Percentiles rank a stretch among this genome's conserved stretches.
phyloP scores from a whole-genome alignment of 2,113 vertebrate genomes.

The Paraplagusia blochii region DNA sequence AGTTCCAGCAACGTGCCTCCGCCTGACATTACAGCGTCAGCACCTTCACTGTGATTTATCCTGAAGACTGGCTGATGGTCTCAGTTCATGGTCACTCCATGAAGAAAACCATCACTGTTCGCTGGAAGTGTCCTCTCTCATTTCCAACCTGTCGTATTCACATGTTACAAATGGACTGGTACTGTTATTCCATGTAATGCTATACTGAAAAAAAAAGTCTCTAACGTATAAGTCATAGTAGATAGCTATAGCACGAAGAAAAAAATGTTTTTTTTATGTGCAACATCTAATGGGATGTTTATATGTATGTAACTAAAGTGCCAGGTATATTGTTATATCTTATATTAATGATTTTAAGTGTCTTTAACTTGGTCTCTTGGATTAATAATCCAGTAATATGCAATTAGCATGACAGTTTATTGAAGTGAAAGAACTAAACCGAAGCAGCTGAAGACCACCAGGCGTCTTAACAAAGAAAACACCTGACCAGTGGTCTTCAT shows the following conservation, averaged over 20 bases:
- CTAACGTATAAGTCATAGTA: neutral
- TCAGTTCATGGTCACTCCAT: neutral
- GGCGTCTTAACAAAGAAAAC: neutral
- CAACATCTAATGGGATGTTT: neutral
- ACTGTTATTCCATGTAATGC: neutral
- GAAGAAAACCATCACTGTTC: neutral
- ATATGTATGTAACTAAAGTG: slow-evolving; percentile 38
- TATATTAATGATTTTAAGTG: neutral
- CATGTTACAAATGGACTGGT: neutral
- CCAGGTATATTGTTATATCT: slow-evolving; percentile 11
- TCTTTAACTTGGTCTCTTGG: slow-evolving; percentile 3
- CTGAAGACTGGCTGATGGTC: neutral
- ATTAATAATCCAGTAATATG: neutral
- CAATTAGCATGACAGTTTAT: neutral
- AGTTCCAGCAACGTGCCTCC: slow-evolving; percentile 6
- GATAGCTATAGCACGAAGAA: neutral
- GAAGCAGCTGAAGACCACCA: neutral
- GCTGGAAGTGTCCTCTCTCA: neutral
- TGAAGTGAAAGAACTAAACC: neutral
- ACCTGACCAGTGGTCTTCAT: neutral
- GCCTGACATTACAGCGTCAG: slow-evolving; percentile 27
- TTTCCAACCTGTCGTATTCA: neutral
- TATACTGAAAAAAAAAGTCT: neutral
- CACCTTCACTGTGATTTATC: slow-evolving; percentile 6
- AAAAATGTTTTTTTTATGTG: neutral